Base-by-base conservation (phyloP, 2,113 vertebrate genomes). In the Leptodactylus fuscus region DNA sequence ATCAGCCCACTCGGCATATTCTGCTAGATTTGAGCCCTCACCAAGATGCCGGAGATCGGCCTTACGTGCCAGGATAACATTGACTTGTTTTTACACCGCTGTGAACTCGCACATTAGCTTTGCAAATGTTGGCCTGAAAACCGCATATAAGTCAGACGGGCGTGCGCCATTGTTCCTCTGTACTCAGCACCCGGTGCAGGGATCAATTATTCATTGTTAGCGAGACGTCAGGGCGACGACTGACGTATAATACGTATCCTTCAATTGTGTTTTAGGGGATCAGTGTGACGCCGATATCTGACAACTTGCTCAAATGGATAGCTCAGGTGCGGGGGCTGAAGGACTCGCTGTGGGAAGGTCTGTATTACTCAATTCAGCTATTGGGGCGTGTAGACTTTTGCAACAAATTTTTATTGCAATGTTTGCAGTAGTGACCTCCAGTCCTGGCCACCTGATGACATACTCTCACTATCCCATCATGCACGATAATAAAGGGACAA, bases 331-430 rank as follows among this genome's bases (percentile, higher is more conserved):
- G 87, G 85, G 92, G 92, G n/a, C 87, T 92, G 27, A 87, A 90
- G 29, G 65, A 93, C 70, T 89, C 91, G 27, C 18, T 89, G 12
- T 93, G 90, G 88, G 89, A 93, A 81, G 91, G 92, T 93, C 79
- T 82, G 88, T 87, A 32, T 55, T 38, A 27, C 10, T 20, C 1
- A 36, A 38, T 34, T 67, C 5, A 0, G 27, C 1, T 67, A 8
- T 0, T 15, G 5, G 58, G 58, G 58, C 2, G 11, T 65, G 12
- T 16, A 65, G 5, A 65, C 12, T 18, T 32, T 65, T 24, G 55
- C 60, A 15, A 65, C 60, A 5, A 55, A n/a, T 24, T 65, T 65
- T 65, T 65, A 62, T 13, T 27, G n/a, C 24, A 44, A 44, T 5
- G 41, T 44, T 9, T 44, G n/a, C n/a, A n/a, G n/a, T n/a, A n/a